Percentiles rank a stretch among this genome's conserved stretches.
Conservation (phyloP, 2,113 vertebrate species). For the Oophaga pumilio region DNA sequence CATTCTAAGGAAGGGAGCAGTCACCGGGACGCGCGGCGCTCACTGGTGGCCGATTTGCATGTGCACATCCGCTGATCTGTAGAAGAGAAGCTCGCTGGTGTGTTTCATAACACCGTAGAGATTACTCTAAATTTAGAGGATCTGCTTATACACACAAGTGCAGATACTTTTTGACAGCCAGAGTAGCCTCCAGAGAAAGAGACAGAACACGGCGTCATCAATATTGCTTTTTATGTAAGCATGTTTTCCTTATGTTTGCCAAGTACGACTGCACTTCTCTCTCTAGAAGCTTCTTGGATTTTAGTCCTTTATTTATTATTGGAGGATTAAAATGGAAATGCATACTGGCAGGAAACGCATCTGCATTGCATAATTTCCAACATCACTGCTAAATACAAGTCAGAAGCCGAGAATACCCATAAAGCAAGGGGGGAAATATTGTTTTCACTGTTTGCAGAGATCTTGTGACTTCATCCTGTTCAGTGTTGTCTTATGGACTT, state of each 20-base stretch:
- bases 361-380: background rate
- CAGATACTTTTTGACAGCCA: constrained; percentile 55
- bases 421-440: background rate
- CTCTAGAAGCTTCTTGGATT: constrained; percentile 21
- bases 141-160: constrained; percentile 56
- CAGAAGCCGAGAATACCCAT: background rate
- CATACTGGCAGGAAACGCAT: background rate
- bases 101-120: constrained; percentile 57
- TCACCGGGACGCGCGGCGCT: background rate
- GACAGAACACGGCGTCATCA: constrained; percentile 54
- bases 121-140: constrained; percentile 52
- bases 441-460: background rate
- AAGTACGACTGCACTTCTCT: constrained; percentile 39
- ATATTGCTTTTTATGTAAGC: constrained; percentile 54
- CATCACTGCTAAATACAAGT: background rate
- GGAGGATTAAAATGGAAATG: background rate
- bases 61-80: constrained; percentile 54
- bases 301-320: constrained; percentile 23
- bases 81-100: constrained; percentile 49
- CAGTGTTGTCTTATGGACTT: too few species aligned
- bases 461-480: too few species aligned
- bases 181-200: constrained; percentile 51
- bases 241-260: constrained; percentile 50
- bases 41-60: constrained; percentile 50
- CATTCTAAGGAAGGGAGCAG: constrained; percentile 2